Percentiles rank a stretch among this genome's conserved stretches.
Evolutionary conservation across 2,113 vertebrate genomes (phyloP).

Genomic region (Promerops cafer): DNA sequence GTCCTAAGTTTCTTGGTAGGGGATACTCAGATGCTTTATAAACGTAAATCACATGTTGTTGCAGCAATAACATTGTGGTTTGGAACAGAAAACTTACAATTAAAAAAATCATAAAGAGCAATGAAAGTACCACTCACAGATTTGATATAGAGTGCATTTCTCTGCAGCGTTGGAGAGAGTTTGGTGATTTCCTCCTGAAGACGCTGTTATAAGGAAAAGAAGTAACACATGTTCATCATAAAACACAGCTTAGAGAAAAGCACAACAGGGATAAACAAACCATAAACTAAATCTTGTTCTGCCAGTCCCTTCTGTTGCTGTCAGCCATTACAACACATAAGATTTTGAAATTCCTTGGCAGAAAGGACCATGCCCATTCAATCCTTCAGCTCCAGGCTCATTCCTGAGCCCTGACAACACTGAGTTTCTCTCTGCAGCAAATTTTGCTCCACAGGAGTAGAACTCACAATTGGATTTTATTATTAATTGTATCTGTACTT

Average conservation of each 20-base stretch:
- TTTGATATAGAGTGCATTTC: conserved; percentile 97
- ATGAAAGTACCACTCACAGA: conserved; percentile 77
- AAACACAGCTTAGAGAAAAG: not conserved
- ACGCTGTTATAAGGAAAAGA: conserved; percentile 72
- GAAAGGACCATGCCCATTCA: not conserved
- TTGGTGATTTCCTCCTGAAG: conserved; percentile 99
- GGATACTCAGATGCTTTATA: not conserved
- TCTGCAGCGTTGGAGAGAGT: conserved; percentile 89
- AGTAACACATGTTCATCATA: not conserved
- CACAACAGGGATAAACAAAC: not conserved
- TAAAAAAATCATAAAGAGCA: not conserved
- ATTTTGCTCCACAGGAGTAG: not conserved
- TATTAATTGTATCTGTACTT: not conserved
- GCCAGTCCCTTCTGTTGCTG: not conserved
- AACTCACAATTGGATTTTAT: not conserved
- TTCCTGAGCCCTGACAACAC: not conserved
- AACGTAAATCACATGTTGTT: not conserved
- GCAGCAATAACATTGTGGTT: not conserved
- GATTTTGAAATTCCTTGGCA: not conserved
- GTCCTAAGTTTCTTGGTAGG: not conserved
- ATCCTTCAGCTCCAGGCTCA: not conserved
- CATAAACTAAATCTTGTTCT: not conserved
- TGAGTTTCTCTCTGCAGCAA: not conserved
- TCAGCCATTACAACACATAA: not conserved
- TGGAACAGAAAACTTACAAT: not conserved